Conservation (phyloP, 2,888 invertebrate species). For the Rugalucina vietnamica region DNA sequence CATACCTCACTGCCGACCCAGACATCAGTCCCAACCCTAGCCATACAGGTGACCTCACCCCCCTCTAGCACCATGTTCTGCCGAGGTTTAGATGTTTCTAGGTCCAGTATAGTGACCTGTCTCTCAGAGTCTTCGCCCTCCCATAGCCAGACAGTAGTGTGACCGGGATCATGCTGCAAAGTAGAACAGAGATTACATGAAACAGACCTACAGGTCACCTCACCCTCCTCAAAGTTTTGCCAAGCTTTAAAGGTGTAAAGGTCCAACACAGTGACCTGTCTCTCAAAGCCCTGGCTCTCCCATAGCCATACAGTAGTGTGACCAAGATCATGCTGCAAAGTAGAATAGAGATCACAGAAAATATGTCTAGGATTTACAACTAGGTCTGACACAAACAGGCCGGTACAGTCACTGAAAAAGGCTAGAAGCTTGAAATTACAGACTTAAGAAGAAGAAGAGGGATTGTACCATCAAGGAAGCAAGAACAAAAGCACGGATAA, state of each 20-base stretch:
- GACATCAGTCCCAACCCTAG: constrained; percentile 67
- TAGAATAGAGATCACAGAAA: too few species aligned
- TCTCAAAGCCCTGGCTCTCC: constrained; percentile 63
- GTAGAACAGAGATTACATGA: not conserved
- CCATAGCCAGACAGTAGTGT: constrained; percentile 72
- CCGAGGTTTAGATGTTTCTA: constrained; percentile 63
- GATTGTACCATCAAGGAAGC: too few species aligned
- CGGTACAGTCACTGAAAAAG: too few species aligned
- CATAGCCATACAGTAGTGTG: constrained; percentile 71
- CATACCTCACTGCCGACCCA: constrained; percentile 75
- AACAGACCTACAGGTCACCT: constrained; percentile 70
- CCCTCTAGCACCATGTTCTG: constrained; percentile 63
- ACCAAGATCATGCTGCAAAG: constrained; percentile 35
- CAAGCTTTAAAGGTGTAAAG: constrained; percentile 63
- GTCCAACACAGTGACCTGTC: constrained; percentile 70
- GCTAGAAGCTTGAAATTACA: too few species aligned
- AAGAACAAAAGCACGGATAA: too few species aligned
- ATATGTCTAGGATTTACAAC: too few species aligned
- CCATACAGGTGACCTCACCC: constrained; percentile 70
- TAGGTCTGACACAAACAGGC: too few species aligned
- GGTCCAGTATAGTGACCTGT: constrained; percentile 68
- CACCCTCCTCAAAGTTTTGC: constrained; percentile 60
- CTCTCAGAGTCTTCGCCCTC: constrained; percentile 64
- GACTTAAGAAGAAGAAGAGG: too few species aligned
- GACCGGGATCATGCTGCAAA: constrained; percentile 37